These are phyloP conservation scores for Calycopis cecrops DNA, from an alignment of 1,140 invertebrate species.

Conservation along the genomic window DNA sequence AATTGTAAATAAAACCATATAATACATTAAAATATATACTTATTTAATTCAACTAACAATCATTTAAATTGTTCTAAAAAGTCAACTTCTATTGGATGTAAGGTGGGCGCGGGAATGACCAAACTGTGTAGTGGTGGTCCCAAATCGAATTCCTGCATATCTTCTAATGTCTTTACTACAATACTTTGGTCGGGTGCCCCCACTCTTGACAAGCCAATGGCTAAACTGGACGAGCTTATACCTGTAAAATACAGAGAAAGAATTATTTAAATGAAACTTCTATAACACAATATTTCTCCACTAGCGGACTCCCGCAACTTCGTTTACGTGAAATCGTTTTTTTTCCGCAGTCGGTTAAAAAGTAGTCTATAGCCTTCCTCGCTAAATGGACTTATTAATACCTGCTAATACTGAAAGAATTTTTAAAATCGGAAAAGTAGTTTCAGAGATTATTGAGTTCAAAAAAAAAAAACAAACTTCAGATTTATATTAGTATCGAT, in stretches of 20 bases:
- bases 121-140: constrained; percentile 95
- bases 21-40: constrained; percentile 43
- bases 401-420: no score
- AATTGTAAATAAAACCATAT: constrained; percentile 72
- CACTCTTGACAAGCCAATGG: constrained; percentile 92
- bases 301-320: no score
- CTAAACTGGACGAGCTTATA: constrained; percentile 77
- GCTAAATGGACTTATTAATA: no score
- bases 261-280: no score
- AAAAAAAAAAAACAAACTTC: no score
- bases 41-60: constrained; percentile 39
- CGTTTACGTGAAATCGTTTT: no score
- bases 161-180: constrained; percentile 80
- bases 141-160: constrained; percentile 87
- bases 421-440: no score
- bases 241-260: constrained; percentile 54
- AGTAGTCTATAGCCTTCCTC: no score
- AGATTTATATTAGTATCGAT: no score
- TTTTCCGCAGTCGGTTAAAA: no score
- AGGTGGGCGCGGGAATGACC: constrained; percentile 86
- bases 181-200: constrained; percentile 92
- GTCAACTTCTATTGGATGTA: constrained; percentile 95
- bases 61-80: constrained; percentile 83
- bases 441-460: no score
- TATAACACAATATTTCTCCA: no score